Conservation (phyloP, 1,140 invertebrate species). For the Harlomillsia oculata region DNA sequence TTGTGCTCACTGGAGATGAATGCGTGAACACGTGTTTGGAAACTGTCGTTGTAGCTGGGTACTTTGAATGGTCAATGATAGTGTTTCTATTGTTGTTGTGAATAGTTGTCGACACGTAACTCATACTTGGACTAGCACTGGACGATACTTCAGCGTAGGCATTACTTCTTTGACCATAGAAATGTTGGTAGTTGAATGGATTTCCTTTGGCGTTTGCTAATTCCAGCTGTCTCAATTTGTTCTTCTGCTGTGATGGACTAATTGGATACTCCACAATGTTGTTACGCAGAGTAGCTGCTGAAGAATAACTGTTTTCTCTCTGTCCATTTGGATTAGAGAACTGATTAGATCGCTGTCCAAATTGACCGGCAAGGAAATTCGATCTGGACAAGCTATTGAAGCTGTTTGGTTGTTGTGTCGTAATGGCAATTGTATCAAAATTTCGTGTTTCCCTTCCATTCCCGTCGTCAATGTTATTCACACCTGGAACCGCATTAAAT, state of each 20-base stretch:
- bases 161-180: slow-evolving; percentile 23
- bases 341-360: slow-evolving; percentile 16
- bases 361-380: background rate
- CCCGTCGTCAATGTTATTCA: too few species aligned
- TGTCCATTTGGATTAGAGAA: slow-evolving; percentile 20
- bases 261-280: slow-evolving; percentile 16
- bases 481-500: too few species aligned
- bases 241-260: slow-evolving; percentile 25
- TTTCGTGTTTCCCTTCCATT: background rate
- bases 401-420: slow-evolving; percentile 8
- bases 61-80: slow-evolving; percentile 10
- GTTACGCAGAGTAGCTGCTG: background rate
- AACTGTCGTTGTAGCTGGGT: background rate
- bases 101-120: background rate
- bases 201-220: slow-evolving; percentile 9
- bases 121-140: background rate
- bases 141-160: slow-evolving; percentile 4
- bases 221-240: slow-evolving; percentile 14
- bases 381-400: background rate
- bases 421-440: background rate
- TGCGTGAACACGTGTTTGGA: background rate
- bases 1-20: background rate
- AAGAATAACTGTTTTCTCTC: slow-evolving; percentile 19
- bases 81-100: slow-evolving; percentile 11
- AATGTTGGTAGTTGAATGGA: slow-evolving; percentile 11